Evolutionary conservation across 1,140 invertebrate genomes (phyloP).

Genomic region (Euborellia annulipes): DNA sequence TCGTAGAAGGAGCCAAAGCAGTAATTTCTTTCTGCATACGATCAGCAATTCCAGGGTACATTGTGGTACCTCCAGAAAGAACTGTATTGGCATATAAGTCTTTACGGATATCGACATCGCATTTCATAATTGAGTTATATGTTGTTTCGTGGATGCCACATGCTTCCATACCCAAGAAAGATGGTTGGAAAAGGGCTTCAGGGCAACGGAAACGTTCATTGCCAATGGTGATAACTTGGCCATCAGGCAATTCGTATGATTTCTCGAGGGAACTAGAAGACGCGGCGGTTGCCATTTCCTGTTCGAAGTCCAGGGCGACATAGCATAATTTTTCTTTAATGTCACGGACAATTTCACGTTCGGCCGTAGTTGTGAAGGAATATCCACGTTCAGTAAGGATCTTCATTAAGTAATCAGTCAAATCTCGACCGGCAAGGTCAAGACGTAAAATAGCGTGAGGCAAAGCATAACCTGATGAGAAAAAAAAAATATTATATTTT

Average conservation of each 20-base stretch:
- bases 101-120: conserved; percentile 85
- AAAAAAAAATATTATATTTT: no score
- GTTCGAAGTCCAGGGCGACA: conserved; percentile 81
- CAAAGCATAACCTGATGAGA: conserved; percentile 37
- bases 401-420: conserved; percentile 93
- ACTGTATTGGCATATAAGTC: conserved; percentile 94
- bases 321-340: conserved; percentile 90
- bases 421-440: conserved; percentile 82
- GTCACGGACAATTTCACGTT: conserved; percentile 90
- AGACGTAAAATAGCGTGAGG: conserved; percentile 74
- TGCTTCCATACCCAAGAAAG: conserved; percentile 90
- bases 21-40: conserved; percentile 66
- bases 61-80: conserved; percentile 89
- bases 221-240: conserved; percentile 90
- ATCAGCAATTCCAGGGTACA: conserved; percentile 83
- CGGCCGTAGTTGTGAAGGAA: conserved; percentile 91
- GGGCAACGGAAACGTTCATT: conserved; percentile 96
- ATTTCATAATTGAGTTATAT: conserved; percentile 96
- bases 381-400: conserved; percentile 92
- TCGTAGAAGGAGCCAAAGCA: conserved; percentile 51
- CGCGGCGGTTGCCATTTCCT: conserved; percentile 89
- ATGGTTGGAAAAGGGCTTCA: conserved; percentile 91
- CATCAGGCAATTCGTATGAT: conserved; percentile 87
- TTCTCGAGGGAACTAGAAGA: conserved; percentile 83
- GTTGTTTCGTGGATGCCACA: conserved; percentile 89